A percentile compares a stretch with the other conserved stretches of the same genome.
Evolutionary conservation across 2,797 vertebrate genomes (phyloP).

Genomic region (Notolepis coatsorum): DNA sequence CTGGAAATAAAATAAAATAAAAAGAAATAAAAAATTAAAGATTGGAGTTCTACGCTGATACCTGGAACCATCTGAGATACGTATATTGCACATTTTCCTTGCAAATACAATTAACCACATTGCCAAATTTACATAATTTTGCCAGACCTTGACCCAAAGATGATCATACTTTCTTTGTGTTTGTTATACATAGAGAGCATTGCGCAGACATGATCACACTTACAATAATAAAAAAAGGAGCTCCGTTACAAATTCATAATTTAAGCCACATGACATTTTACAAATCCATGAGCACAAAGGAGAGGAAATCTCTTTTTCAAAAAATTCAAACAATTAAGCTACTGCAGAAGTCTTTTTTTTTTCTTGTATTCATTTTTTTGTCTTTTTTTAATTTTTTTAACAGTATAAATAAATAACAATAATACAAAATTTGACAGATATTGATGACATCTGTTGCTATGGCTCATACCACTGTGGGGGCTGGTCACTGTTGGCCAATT

Average conservation of each 20-base stretch:
- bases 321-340: conserved; percentile 43
- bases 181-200: conserved; percentile 53
- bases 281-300: conserved; percentile 19
- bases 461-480: conserved; percentile 59
- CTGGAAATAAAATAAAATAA: conserved; percentile 48
- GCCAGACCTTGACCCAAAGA: conserved; percentile 22
- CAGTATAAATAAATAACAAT: conserved; percentile 72
- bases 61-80: conserved; percentile 74
- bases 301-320: conserved; percentile 40
- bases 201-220: conserved; percentile 46
- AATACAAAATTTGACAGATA: conserved; percentile 48
- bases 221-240: conserved; percentile 29
- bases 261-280: conserved; percentile 14
- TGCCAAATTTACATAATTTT: conserved; percentile 47
- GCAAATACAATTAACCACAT: conserved; percentile 71
- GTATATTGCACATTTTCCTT: conserved; percentile 84
- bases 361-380: too few relatives aligned
- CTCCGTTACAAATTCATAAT: conserved; percentile 35
- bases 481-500: conserved; percentile 25
- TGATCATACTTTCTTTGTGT: conserved; percentile 37
- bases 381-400: too few relatives aligned
- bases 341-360: conserved; percentile 52
- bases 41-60: conserved; percentile 62
- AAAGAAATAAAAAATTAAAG: conserved; percentile 6
- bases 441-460: conserved; percentile 41